Evolutionary conservation across 2,797 vertebrate genomes (phyloP).

Genomic region (Siniperca scherzeri): DNA sequence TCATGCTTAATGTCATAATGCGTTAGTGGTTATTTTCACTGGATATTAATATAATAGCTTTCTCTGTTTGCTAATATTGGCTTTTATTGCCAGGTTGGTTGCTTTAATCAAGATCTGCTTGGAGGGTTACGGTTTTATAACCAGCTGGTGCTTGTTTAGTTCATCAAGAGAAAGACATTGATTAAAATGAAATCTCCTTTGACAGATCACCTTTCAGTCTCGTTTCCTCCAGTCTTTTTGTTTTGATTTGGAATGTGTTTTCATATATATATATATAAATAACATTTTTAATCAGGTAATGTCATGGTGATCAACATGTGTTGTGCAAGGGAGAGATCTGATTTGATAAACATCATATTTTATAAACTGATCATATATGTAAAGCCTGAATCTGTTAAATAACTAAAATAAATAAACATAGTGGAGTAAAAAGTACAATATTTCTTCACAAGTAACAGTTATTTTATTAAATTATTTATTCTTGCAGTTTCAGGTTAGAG

Average conservation of each 20-base stretch:
- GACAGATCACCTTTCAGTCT: background rate
- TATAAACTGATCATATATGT: too few species aligned
- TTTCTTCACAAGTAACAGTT: background rate
- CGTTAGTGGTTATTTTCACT: constrained; percentile 8
- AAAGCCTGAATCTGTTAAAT: too few species aligned
- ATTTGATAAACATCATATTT: too few species aligned
- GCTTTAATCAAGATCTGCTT: constrained; percentile 18
- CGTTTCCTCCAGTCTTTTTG: background rate
- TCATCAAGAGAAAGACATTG: background rate
- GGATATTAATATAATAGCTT: constrained; percentile 14
- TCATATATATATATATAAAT: background rate
- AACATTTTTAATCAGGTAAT: background rate
- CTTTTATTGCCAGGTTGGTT: constrained; percentile 16
- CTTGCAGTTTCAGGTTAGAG: too few species aligned
- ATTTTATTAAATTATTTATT: background rate
- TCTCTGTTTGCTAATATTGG: constrained; percentile 26
- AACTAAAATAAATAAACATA: too few species aligned
- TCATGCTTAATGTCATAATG: background rate
- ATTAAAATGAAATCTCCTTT: background rate
- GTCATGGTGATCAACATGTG: background rate
- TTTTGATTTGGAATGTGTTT: background rate
- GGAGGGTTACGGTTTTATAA: constrained; percentile 11
- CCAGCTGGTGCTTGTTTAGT: constrained; percentile 35
- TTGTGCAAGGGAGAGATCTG: background rate
- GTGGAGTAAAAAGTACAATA: too few species aligned